Conservation (phyloP, 92 coral and sea anemone species). For the Desmophyllum pertusum region DNA sequence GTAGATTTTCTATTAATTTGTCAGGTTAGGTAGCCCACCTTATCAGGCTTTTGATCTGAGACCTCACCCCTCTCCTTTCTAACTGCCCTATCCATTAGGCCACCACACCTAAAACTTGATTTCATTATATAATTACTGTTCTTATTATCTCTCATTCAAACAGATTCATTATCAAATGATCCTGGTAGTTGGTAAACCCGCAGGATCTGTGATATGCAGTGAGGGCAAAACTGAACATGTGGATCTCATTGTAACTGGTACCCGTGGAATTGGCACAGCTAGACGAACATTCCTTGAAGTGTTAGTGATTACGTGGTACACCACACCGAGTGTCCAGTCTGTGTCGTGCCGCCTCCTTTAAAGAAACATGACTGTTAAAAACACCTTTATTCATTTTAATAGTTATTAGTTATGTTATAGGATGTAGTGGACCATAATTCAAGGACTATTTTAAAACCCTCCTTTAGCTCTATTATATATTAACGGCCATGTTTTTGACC, state of each 20-base stretch:
- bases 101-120: background rate
- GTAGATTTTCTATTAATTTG: no score
- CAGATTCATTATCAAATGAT: slow-evolving; percentile 66
- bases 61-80: no score
- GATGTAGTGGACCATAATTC: no score
- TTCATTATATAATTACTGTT: background rate
- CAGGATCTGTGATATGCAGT: slow-evolving; percentile 76
- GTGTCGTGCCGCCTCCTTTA: slow-evolving; percentile 57
- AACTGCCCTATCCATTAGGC: no score
- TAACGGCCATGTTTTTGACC: no score
- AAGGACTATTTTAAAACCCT: no score
- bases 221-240: slow-evolving; percentile 55
- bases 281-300: slow-evolving; percentile 80
- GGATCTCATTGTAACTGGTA: slow-evolving; percentile 67
- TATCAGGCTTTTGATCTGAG: no score
- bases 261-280: slow-evolving; percentile 73
- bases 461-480: no score
- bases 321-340: slow-evolving; percentile 61
- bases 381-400: background rate
- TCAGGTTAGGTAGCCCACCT: no score
- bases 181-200: slow-evolving; percentile 83
- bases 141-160: background rate
- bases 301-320: slow-evolving; percentile 85
- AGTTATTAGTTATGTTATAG: background rate
- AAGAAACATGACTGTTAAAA: background rate